Conservation (phyloP, 2,797 vertebrate genomes). For the Bradypus variegatus region DNA sequence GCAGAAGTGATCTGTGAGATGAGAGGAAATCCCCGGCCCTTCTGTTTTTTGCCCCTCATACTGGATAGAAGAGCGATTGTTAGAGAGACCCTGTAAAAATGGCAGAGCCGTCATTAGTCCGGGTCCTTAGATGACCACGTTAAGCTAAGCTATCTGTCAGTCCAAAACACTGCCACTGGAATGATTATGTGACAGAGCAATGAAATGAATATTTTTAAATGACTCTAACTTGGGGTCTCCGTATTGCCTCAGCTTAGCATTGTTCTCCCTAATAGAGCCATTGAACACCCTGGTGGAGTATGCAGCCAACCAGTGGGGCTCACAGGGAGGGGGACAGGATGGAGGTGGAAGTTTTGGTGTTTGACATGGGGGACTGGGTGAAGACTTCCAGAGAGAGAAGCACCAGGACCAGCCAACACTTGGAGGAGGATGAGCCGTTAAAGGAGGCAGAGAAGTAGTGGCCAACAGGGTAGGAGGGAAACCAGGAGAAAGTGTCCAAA, state of each 20-base stretch:
- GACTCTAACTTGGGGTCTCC: background rate
- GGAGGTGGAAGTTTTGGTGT: background rate
- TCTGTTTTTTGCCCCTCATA: background rate
- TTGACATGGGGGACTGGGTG: no score
- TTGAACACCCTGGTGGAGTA: background rate
- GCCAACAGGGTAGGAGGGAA: background rate
- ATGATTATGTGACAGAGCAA: background rate
- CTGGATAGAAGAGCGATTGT: background rate
- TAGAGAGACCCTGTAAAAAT: background rate
- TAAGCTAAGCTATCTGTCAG: background rate
- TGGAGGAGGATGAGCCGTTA: background rate
- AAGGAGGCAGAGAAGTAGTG: background rate
- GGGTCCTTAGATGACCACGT: background rate
- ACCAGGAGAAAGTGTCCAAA: background rate
- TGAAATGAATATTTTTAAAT: background rate
- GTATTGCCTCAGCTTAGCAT: background rate
- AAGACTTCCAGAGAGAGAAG: background rate
- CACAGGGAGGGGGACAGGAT: background rate
- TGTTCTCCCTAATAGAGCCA: background rate
- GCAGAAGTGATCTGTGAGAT: background rate
- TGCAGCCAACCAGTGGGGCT: background rate
- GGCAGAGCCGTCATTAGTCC: background rate
- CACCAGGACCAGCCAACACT: background rate
- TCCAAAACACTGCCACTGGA: background rate
- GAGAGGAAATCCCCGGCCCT: background rate